A percentile compares a stretch with the other conserved stretches of the same genome.
Conservation (phyloP, 2,888 invertebrate species). For the Scaptodrosophila latifasciaeformis region DNA sequence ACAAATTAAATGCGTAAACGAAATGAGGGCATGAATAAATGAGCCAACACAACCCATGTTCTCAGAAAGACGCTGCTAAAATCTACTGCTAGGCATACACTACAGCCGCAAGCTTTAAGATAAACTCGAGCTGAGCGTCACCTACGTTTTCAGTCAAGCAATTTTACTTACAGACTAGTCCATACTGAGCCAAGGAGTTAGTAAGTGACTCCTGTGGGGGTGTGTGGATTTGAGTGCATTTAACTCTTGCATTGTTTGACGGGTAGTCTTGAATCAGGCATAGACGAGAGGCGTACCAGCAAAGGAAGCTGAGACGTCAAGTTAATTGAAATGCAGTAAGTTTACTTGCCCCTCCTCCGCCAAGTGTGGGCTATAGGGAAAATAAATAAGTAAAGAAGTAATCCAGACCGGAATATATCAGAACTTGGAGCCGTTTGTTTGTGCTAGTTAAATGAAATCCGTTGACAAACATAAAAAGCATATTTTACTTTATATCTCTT, state of each 20-base stretch:
- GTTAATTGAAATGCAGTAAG: slow-evolving; percentile 55
- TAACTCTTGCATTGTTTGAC: slow-evolving; percentile 32
- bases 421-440: slow-evolving; percentile 32
- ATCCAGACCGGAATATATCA: slow-evolving; percentile 5
- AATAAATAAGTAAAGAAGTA: too few relatives aligned
- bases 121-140: neutral
- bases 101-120: too few relatives aligned
- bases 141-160: neutral
- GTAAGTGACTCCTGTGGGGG: neutral
- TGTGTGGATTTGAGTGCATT: slow-evolving; percentile 24
- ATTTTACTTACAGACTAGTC: neutral
- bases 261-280: too few relatives aligned
- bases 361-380: slow-evolving; percentile 24
- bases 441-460: neutral
- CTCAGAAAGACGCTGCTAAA: neutral
- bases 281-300: neutral
- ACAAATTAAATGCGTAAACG: slow-evolving; percentile 35
- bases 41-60: slow-evolving; percentile 9
- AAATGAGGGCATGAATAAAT: slow-evolving; percentile 34
- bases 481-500: slow-evolving; percentile 33
- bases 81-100: neutral
- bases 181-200: too few relatives aligned
- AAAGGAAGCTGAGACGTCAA: slow-evolving; percentile 27
- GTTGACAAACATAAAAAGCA: slow-evolving; percentile 4
- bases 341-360: slow-evolving; percentile 41